Percentiles rank a stretch among this genome's conserved stretches.
Conservation (phyloP, 2,797 vertebrate genomes). For the Lacerta viridis region DNA sequence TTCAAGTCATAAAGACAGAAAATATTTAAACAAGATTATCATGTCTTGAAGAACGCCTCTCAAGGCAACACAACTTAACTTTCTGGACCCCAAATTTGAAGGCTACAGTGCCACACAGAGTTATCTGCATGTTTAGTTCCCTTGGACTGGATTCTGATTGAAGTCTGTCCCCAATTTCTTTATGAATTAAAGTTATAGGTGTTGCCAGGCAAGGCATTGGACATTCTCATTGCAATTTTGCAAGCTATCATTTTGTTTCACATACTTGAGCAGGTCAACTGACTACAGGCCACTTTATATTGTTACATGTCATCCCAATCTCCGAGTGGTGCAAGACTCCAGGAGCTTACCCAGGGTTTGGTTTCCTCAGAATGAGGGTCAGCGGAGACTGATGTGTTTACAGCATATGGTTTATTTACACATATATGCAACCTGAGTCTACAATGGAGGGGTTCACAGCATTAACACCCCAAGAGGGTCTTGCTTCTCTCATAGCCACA, state of each 20-base stretch:
- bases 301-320: too few relatives aligned
- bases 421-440: too few relatives aligned
- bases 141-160: neutral
- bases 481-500: too few relatives aligned
- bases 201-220: neutral
- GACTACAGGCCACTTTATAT: neutral
- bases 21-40: constrained; percentile 21
- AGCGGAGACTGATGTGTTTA: too few relatives aligned
- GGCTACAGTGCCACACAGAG: neutral
- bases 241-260: constrained; percentile 17
- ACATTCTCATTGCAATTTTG: neutral
- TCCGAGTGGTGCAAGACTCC: too few relatives aligned
- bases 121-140: neutral
- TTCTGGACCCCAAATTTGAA: neutral
- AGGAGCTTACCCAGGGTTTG: too few relatives aligned
- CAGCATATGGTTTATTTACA: too few relatives aligned
- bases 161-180: neutral
- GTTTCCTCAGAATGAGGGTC: too few relatives aligned
- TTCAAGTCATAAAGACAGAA: constrained; percentile 17
- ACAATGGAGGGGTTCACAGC: too few relatives aligned
- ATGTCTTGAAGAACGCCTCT: neutral
- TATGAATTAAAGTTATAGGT: neutral
- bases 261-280: neutral
- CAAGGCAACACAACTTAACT: neutral
- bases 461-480: too few relatives aligned